These are phyloP conservation scores for Ammodytes marinus DNA, from an alignment of 2,113 vertebrate genomes.

Conservation along the genomic window DNA sequence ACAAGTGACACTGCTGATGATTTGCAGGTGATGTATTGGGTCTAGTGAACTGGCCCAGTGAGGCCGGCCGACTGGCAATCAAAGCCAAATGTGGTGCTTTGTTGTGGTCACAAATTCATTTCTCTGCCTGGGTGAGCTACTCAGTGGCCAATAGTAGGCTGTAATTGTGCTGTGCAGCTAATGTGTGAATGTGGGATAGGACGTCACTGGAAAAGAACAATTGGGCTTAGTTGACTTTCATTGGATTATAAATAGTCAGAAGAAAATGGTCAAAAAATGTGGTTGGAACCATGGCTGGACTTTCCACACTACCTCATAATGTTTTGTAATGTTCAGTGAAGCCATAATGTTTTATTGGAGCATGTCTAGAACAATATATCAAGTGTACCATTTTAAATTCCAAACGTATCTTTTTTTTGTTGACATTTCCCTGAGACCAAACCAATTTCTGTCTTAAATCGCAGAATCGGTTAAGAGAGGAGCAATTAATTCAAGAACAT, in stretches of 20 bases:
- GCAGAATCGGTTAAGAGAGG: conserved; percentile 41
- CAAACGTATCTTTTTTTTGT: conserved; percentile 22
- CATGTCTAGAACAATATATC: conserved; percentile 55
- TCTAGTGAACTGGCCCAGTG: conserved; percentile 21
- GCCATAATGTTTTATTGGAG: conserved; percentile 50
- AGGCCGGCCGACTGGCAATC: conserved; percentile 33
- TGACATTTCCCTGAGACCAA: conserved; percentile 31
- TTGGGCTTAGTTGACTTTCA: conserved; percentile 30
- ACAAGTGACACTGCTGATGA: conserved; percentile 36
- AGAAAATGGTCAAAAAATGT: conserved; percentile 36
- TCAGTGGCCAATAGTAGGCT: conserved; percentile 7
- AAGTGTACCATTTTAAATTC: conserved; percentile 50
- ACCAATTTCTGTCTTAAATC: conserved; percentile 43
- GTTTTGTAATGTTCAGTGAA: conserved; percentile 41
- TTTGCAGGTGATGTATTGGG: conserved; percentile 44
- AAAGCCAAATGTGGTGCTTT: conserved; percentile 59
- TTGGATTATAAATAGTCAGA: conserved; percentile 27
- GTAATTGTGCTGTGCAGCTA: neutral
- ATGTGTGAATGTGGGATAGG: conserved; percentile 45
- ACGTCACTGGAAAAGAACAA: conserved; percentile 28
- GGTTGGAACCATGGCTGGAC: conserved; percentile 23
- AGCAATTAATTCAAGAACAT: conserved; percentile 60
- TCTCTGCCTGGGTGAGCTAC: conserved; percentile 18
- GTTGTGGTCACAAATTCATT: conserved; percentile 53
- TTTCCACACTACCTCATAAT: conserved; percentile 34